Evolutionary conservation across 2,113 vertebrate species (phyloP).

Genomic region (Psophia crepitans): DNA sequence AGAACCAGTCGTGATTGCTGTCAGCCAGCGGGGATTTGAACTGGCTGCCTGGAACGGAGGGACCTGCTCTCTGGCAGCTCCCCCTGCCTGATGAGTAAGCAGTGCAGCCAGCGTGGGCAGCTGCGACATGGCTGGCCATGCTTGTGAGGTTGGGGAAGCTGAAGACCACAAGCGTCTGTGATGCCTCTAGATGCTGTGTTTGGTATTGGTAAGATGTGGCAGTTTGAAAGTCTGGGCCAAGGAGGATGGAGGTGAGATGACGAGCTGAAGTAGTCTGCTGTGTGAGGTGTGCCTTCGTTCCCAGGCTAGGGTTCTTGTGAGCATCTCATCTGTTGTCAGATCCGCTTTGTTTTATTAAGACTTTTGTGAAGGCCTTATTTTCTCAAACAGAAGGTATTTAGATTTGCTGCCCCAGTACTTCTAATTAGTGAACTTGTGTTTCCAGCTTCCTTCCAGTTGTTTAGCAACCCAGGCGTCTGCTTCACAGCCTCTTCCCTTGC

Average conservation of each 20-base stretch:
- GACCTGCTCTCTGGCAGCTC: not conserved
- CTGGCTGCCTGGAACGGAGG: not conserved
- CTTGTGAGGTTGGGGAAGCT: not conserved
- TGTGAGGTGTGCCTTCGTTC: not conserved
- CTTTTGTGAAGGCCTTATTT: not conserved
- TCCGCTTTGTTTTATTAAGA: not conserved
- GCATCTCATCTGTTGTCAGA: not conserved
- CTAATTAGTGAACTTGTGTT: not conserved
- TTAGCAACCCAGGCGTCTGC: constrained; percentile 5
- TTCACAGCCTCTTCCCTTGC: not conserved
- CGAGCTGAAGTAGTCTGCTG: not conserved
- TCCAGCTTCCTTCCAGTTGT: constrained; percentile 41
- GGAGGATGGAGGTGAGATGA: not conserved
- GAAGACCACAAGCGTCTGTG: not conserved
- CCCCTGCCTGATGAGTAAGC: not conserved
- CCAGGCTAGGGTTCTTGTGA: not conserved
- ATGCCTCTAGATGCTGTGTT: not conserved
- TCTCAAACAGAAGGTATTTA: constrained; percentile 5
- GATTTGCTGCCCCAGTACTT: not conserved
- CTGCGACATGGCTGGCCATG: not conserved
- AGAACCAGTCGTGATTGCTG: not conserved
- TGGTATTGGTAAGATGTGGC: not conserved
- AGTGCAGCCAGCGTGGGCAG: not conserved
- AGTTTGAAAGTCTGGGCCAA: not conserved
- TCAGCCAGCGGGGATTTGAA: not conserved